phyloP scores from a whole-genome alignment of 2,113 vertebrate genomes.

The Chaenogobius annularis region DNA sequence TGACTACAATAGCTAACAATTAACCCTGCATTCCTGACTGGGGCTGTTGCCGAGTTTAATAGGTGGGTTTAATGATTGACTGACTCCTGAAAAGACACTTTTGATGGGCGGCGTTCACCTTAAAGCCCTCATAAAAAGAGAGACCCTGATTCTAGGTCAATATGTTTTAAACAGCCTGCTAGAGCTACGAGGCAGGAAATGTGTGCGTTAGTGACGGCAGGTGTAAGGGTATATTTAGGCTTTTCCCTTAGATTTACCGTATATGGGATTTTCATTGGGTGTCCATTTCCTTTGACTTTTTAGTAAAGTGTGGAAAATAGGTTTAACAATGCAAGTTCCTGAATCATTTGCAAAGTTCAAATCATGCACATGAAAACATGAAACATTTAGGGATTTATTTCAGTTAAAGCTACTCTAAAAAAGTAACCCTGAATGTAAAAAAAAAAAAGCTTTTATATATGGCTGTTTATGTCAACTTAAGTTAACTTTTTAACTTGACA shows the following conservation, averaged over 20 bases:
- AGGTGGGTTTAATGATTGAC: constrained; percentile 72
- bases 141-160: constrained; percentile 54
- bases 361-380: no score
- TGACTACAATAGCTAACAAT: constrained; percentile 70
- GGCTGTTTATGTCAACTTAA: no score
- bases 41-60: constrained; percentile 60
- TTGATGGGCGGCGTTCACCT: constrained; percentile 46
- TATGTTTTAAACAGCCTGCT: constrained; percentile 57
- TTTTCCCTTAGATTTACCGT: constrained; percentile 26
- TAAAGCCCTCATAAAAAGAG: constrained; percentile 61
- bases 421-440: no score
- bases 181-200: constrained; percentile 35
- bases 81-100: constrained; percentile 49
- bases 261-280: constrained; percentile 25
- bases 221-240: constrained; percentile 50
- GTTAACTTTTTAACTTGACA: no score
- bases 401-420: no score
- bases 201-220: constrained; percentile 63
- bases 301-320: constrained; percentile 11
- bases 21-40: constrained; percentile 66
- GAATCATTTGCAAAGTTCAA: neutral
- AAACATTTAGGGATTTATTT: no score
- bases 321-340: neutral
- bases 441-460: no score
- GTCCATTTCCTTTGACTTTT: constrained; percentile 39